Base-by-base conservation (phyloP, 2,797 vertebrate species). In the Arctocebus calabarensis region DNA sequence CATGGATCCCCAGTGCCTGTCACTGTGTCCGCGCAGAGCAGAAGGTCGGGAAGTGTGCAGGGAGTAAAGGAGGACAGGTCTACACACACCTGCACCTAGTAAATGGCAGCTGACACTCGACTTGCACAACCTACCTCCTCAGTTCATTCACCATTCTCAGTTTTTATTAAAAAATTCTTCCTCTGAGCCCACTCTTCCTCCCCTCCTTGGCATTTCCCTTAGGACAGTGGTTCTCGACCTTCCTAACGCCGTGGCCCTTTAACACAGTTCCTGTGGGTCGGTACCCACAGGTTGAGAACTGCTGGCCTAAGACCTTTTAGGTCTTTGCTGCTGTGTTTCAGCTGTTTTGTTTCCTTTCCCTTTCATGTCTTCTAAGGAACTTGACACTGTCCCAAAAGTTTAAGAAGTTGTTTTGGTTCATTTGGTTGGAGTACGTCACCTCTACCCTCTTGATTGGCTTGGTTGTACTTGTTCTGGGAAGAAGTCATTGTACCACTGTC, bases 401-500 rank as follows among this genome's bases (percentile, higher is more conserved):
- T 91, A 87, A 90, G 55, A 82, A 59, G 8, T 84, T 62, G 23
- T 25, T 92, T 88, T 64, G 32, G n/a, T 78, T 83, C 40, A 74
- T 62, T 92, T 45, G 48, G 34, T 62, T 78, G 9, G 61, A 95
- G 43, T 70, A 85, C 1, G 55, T 74, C 52, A 5, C 70, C 82
- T 52, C 70, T 75, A 83, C 64, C 2, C 70, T 93, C 88, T 66
- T 75, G 62, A 66, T 91, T 77, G 66, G 17, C 71, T 64, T 70
- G 48, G 52, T 19, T 70, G 84, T 91, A 79, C 23, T 79, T 91
- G 23, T 77, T 94, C 32, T 88, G 64, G 29, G 74, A 93, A 85
- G 66, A 96, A 93, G 12, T 62, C 66, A 22, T 20, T 13, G 16
- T 57, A 61, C 10, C 8, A 32, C 61, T n/a, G 34, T 74, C 68